phyloP scores from a whole-genome alignment of 1,140 invertebrate genomes.

The Lethrus apterus region DNA sequence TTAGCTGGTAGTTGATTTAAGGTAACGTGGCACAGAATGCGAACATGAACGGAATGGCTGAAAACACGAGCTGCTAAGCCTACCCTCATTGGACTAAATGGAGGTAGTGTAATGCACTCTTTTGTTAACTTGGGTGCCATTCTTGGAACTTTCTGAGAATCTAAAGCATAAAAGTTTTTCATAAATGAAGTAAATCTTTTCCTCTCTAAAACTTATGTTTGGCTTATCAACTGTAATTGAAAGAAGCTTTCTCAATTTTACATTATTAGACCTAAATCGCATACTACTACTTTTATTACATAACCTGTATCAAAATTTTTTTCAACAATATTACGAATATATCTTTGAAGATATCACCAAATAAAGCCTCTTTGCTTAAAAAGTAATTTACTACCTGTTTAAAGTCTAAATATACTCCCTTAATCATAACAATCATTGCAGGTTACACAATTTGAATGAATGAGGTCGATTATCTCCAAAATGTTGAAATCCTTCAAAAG shows the following conservation, averaged over 20 bases:
- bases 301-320: not conserved
- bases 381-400: slow-evolving; percentile 1
- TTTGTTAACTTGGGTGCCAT: not conserved
- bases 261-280: slow-evolving; percentile 1
- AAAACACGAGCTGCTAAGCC: not conserved
- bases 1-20: slow-evolving; percentile 1
- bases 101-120: not conserved
- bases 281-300: not conserved
- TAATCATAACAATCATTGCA: not conserved
- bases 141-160: not conserved
- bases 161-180: not conserved
- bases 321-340: not conserved
- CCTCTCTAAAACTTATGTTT: not conserved
- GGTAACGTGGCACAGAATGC: not conserved
- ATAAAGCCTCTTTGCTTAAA: slow-evolving; percentile 1
- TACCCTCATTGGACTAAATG: slow-evolving; percentile 2
- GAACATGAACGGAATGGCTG: not conserved
- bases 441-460: slow-evolving; percentile 1
- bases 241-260: not conserved
- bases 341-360: not conserved
- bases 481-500: not conserved
- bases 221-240: not conserved
- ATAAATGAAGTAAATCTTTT: slow-evolving; percentile 1
- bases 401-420: not conserved
- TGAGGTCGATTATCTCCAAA: not conserved